Percentiles rank a stretch among this genome's conserved stretches.
phyloP scores from a whole-genome alignment of 2,113 vertebrate genomes.

The Thermophis baileyi region DNA sequence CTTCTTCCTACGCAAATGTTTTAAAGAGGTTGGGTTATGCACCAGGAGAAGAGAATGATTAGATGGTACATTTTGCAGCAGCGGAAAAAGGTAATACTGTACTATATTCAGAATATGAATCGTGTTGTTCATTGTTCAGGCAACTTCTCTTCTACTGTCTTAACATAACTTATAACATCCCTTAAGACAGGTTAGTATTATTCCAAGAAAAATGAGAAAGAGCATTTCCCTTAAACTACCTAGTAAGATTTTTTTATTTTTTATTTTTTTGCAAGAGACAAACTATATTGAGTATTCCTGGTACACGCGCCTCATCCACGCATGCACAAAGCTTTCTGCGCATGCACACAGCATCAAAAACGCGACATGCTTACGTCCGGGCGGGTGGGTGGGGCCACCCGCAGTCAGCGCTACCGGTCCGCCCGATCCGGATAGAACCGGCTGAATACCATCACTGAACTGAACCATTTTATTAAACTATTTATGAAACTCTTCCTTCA shows the following conservation, averaged over 20 bases:
- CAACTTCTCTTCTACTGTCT: not conserved
- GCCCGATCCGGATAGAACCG: too few relatives aligned
- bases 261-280: not conserved
- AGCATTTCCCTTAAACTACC: not conserved
- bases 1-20: slow-evolving; percentile 8
- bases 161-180: not conserved
- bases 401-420: too few relatives aligned
- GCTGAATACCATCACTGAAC: too few relatives aligned
- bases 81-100: not conserved
- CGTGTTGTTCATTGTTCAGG: not conserved
- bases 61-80: slow-evolving; percentile 8
- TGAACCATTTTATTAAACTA: not conserved
- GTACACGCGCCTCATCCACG: not conserved
- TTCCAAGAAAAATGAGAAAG: not conserved
- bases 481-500: not conserved
- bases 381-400: too few relatives aligned
- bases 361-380: too few relatives aligned
- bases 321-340: too few relatives aligned
- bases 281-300: not conserved
- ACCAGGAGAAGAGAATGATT: not conserved
- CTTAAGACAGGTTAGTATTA: not conserved
- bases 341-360: too few relatives aligned
- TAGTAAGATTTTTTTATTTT: not conserved
- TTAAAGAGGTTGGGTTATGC: slow-evolving; percentile 34
- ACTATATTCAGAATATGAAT: not conserved